Conservation (phyloP, 2,113 vertebrate species). For the Pseudois nayaur region DNA sequence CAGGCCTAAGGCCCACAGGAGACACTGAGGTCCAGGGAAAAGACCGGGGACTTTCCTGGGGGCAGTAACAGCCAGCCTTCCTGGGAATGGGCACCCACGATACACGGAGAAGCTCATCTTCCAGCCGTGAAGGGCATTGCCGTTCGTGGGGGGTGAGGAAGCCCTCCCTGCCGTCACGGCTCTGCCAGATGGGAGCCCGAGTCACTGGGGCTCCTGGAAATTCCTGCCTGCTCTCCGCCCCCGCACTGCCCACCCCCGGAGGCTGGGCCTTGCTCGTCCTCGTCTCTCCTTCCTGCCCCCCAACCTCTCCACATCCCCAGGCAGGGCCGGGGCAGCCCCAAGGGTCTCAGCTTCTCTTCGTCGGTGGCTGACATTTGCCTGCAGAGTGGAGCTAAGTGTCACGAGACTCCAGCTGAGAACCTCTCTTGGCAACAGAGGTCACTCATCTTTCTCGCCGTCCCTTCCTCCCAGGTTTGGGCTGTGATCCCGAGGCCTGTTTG, state of each 20-base stretch:
- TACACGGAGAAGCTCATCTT: background rate
- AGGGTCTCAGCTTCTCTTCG: background rate
- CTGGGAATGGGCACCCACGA: background rate
- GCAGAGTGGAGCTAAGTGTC: background rate
- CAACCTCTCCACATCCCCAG: background rate
- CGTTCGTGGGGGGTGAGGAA: background rate
- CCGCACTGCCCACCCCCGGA: fast-evolving
- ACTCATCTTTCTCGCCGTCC: background rate
- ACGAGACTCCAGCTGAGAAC: background rate
- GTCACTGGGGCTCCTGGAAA: background rate
- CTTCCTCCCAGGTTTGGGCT: background rate
- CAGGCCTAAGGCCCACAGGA: background rate
- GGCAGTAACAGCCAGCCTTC: background rate
- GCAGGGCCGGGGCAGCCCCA: background rate
- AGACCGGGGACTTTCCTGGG: background rate
- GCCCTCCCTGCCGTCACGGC: background rate
- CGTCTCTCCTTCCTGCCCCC: background rate
- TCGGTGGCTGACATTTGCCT: background rate
- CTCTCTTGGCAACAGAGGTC: background rate
- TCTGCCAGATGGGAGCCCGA: background rate
- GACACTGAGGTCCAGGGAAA: too few species aligned
- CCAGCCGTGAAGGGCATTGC: background rate
- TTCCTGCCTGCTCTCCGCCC: too few species aligned
- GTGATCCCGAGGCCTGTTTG: background rate
- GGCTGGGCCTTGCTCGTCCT: fast-evolving